Conservation (phyloP, 2,888 invertebrate genomes). For the Leistus spinibarbis region DNA sequence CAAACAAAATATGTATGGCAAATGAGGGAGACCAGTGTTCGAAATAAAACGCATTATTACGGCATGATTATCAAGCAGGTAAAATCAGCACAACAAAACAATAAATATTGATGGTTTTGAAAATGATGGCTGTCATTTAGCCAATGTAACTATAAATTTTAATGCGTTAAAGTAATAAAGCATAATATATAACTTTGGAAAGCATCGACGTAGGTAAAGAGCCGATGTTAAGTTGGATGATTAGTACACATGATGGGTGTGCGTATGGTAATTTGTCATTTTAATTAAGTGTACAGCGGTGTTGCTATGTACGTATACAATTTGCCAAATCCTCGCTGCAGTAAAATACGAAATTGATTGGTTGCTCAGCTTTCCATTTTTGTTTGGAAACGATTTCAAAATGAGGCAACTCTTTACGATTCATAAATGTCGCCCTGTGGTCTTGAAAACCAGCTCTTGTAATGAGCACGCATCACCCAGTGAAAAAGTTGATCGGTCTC, state of each 20-base stretch:
- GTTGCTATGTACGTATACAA: too few relatives aligned
- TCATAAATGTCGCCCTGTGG: background rate
- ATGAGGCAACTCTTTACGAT: background rate
- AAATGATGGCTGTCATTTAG: background rate
- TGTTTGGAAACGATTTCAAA: background rate
- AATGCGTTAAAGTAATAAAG: background rate
- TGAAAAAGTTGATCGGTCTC: background rate
- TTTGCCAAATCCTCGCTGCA: background rate
- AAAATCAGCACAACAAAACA: too few relatives aligned
- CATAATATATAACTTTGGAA: background rate
- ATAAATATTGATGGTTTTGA: too few relatives aligned
- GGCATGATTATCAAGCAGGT: too few relatives aligned
- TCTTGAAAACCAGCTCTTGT: background rate
- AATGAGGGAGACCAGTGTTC: too few relatives aligned
- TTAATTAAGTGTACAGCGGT: background rate
- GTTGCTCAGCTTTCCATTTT: background rate
- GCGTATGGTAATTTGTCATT: background rate
- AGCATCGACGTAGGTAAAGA: background rate
- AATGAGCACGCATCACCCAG: background rate
- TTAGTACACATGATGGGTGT: background rate
- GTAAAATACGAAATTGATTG: background rate
- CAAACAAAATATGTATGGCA: too few relatives aligned
- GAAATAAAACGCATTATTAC: too few relatives aligned
- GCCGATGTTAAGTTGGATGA: background rate
- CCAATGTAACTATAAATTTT: background rate